Evolutionary conservation across 2,888 invertebrate species (phyloP), one percentile per base, ranked within the genome.

Genomic region (Empis livida): DNA sequence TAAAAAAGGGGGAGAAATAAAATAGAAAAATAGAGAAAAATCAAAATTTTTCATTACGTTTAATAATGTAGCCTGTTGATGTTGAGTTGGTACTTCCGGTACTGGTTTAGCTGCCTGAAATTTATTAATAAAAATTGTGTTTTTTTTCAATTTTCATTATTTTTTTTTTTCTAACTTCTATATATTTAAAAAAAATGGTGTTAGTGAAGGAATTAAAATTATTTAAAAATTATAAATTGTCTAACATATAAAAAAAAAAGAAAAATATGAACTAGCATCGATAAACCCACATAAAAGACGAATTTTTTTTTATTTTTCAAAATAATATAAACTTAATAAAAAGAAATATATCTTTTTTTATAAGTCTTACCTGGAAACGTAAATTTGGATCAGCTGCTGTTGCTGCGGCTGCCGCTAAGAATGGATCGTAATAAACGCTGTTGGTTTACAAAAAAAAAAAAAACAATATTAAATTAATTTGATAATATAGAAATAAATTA

Each of bases 391-490:
- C 90, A 62, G 86, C 84, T 60, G 61, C 23, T 48, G 74, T 74
- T 55, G 86, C 85, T 60, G 82, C 81, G 55, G 89, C 88, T 58
- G 89, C 88, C 57, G 91, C 90, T 76, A 94, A 75, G 80, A 92
- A 91, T 62, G 91, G 93, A 78, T 94, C 93, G 77, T 93, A 94
- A 78, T 93, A 94, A 58, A 93, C 84, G 73, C 92, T 88, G 63
- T 56, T 54, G 55, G 51, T 44, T 51, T 42, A 20, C 50, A 43
- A 48, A 50, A 52, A 51, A 46, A 45, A 23, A 39, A 38, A 49
- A 27, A 31, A 46, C 41, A 46, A 44, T 42, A 35, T 20, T n/a
- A n/a, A 23, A 44, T 50, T 46, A 51, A 45, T 51, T 49, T 31
- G 9, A 27, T 27, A 9, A 27, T 27, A 27, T 8, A 27, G 9